Base-by-base conservation (phyloP, 2,888 invertebrate genomes). In the Muscina levida region DNA sequence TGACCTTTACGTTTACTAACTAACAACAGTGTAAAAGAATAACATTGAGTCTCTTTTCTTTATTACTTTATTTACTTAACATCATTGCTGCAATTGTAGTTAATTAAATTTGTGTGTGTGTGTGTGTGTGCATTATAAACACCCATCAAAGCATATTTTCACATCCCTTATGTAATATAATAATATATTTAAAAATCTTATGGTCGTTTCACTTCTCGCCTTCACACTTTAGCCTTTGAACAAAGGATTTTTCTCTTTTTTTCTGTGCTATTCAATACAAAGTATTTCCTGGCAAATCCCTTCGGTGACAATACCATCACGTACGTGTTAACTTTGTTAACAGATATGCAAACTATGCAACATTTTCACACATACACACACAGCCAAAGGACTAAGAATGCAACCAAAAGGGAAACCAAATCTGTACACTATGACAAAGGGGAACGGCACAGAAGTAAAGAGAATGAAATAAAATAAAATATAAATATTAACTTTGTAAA, bases 261-360 rank as follows among this genome's bases (percentile, higher is more conserved):
- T n/a, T n/a, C n/a, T n/a, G n/a, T n/a, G n/a, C 17, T 8, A n/a
- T 19, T 19, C 39, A 11, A 31, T 19, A 59, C 59, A 59, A 59
- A 59, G 59, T 59, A 59, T 59, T 26, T 56, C 26, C 2, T 59
- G 13, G 22, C 37, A 77, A 73, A 73, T 80, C 71, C 44, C 19
- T 66, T 31, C 57, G 46, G 17, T 71, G 66, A 70, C 59, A 77
- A 73, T 77, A 59, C 44, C 71, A 66, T 57, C 77, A 80, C 80
- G 73, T 80, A 71, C 77, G 59, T 56, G 70, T 71, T 72, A 70
- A 76, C 76, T 76, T 76, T 57, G 17, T 73, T 67, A 77, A 66
- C 44, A 80, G 70, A 67, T 65, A 76, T 73, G 70, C 72, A 80
- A 80, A 71, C 76, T 80, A 65, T 72, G 70, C 57, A 71, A 62